Percentiles rank a stretch among this genome's conserved stretches.
Conservation (phyloP, 2,797 vertebrate genomes). For the Acestrorhynchus altus region DNA sequence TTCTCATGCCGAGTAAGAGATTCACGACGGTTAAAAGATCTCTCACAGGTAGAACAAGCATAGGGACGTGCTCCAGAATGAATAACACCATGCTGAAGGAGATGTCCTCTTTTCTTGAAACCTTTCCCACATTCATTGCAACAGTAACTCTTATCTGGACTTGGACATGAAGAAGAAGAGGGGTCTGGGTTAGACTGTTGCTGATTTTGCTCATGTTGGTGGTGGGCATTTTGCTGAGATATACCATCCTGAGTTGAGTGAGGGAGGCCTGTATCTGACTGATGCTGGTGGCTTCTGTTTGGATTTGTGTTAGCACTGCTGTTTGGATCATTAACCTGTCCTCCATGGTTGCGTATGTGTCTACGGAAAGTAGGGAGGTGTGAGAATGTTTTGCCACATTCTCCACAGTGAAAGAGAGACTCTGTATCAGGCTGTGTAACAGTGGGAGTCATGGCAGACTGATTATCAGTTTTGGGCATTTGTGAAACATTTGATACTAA, state of each 20-base stretch:
- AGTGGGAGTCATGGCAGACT: constrained; percentile 63
- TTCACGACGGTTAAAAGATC: constrained; percentile 91
- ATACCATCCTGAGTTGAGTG: constrained; percentile 65
- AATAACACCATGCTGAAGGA: constrained; percentile 91
- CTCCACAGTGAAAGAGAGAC: constrained; percentile 87
- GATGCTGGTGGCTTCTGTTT: constrained; percentile 62
- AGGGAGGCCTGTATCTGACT: constrained; percentile 60
- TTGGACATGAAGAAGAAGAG: constrained; percentile 72
- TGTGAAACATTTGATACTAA: constrained; percentile 78
- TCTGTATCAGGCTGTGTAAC: constrained; percentile 78
- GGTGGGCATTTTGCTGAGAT: constrained; percentile 54
- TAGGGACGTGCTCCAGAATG: constrained; percentile 91
- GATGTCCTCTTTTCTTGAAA: constrained; percentile 92
- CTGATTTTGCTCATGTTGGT: constrained; percentile 58
- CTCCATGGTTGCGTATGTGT: constrained; percentile 90
- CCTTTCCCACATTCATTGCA: constrained; percentile 90
- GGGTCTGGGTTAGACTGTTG: constrained; percentile 60
- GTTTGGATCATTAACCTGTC: constrained; percentile 65
- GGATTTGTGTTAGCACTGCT: constrained; percentile 72
- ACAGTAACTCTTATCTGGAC: constrained; percentile 85
- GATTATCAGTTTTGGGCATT: constrained; percentile 75
- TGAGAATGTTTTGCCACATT: constrained; percentile 91
- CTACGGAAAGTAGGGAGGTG: constrained; percentile 92
- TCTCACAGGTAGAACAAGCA: constrained; percentile 87
- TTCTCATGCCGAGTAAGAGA: constrained; percentile 92